A percentile compares a stretch with the other conserved stretches of the same genome.
phyloP scores from a whole-genome alignment of 2,113 vertebrate species.

The Callipepla californica region DNA sequence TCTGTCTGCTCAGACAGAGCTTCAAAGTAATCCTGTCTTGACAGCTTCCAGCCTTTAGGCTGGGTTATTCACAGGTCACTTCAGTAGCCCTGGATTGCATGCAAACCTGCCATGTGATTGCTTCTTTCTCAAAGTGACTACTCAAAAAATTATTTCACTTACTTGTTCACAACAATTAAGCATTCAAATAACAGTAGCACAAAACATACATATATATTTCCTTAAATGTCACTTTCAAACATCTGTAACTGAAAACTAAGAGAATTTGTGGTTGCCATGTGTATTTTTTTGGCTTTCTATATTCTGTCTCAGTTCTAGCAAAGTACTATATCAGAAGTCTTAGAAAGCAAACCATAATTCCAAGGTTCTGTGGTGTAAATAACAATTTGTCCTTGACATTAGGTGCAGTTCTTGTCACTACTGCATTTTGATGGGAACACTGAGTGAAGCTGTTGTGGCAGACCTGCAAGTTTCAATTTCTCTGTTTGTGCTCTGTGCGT shows the following conservation, averaged over 20 bases:
- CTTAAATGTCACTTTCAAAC: not conserved
- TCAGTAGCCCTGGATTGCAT: not conserved
- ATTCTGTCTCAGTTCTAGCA: not conserved
- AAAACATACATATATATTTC: not conserved
- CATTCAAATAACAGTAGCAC: not conserved
- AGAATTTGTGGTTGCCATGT: not conserved
- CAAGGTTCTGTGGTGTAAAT: not conserved
- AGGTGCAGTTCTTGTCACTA: not conserved
- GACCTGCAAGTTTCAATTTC: not conserved
- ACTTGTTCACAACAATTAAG: not conserved
- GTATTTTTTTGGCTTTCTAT: not conserved
- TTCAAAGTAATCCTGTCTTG: not conserved
- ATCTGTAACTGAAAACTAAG: not conserved
- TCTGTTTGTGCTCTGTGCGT: not conserved
- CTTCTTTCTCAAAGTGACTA: not conserved
- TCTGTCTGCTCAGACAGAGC: not conserved
- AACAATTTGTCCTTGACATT: accelerated
- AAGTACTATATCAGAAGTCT: not conserved
- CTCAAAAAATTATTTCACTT: not conserved
- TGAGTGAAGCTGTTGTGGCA: not conserved
- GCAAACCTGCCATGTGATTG: not conserved
- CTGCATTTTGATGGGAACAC: not conserved
- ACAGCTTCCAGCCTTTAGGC: not conserved
- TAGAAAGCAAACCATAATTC: not conserved
- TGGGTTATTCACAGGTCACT: not conserved